Conservation (phyloP, 2,113 vertebrate genomes). For the Telmatochromis sp. region DNA sequence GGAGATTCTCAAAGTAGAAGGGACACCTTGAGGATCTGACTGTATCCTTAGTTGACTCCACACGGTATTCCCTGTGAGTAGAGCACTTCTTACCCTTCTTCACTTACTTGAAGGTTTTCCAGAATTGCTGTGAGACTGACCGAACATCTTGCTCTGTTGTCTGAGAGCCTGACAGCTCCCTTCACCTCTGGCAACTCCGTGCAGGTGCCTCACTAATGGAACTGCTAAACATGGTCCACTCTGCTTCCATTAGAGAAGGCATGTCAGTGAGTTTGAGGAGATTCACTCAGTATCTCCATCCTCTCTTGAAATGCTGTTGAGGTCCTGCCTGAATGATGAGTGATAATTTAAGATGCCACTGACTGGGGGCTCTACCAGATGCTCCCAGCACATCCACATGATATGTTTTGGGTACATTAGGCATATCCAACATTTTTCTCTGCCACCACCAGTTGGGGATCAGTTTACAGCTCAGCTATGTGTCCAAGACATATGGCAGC, state of each 20-base stretch:
- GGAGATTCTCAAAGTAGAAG: neutral
- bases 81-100: accelerated
- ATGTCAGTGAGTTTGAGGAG: accelerated
- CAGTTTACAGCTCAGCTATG: neutral
- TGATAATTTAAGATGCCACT: neutral
- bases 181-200: accelerated
- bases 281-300: accelerated
- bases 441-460: neutral
- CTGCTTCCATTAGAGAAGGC: neutral
- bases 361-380: neutral
- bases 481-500: neutral
- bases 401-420: neutral
- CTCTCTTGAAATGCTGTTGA: neutral
- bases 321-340: accelerated
- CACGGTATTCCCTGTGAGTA: neutral
- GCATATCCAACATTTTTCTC: neutral
- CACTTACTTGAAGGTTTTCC: neutral
- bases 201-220: accelerated
- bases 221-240: neutral
- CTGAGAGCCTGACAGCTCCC: neutral
- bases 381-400: neutral
- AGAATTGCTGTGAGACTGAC: accelerated
- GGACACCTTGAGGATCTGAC: neutral
- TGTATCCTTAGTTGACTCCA: neutral
- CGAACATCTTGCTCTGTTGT: accelerated